Percentiles rank a stretch among this genome's conserved stretches.
phyloP scores from a whole-genome alignment of 2,113 vertebrate genomes.

The Daboia siamensis region DNA sequence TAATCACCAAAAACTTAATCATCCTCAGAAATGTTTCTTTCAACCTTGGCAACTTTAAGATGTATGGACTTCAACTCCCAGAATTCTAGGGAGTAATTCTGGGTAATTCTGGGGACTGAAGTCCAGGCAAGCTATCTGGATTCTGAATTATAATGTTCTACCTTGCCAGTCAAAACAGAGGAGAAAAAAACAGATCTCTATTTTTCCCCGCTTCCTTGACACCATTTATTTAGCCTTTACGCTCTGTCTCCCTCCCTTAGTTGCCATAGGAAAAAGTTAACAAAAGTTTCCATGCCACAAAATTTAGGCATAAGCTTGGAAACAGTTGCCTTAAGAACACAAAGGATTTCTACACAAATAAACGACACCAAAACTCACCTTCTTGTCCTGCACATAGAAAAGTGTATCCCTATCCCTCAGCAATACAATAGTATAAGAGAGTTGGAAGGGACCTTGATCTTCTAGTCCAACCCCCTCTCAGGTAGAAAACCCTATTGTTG shows the following conservation, averaged over 20 bases:
- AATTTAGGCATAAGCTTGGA: background rate
- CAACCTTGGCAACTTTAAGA: background rate
- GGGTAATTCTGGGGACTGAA: background rate
- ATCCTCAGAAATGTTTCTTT: background rate
- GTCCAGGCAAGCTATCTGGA: background rate
- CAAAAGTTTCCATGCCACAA: background rate
- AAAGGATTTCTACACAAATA: background rate
- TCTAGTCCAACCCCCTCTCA: background rate
- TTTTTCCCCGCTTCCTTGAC: background rate
- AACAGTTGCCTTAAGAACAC: background rate
- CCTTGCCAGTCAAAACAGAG: background rate
- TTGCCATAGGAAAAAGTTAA: background rate
- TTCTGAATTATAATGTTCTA: background rate
- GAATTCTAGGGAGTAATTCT: background rate
- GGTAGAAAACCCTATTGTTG: rapidly evolving
- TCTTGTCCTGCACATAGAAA: background rate
- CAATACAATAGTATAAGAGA: background rate
- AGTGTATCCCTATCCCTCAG: background rate
- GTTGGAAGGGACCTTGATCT: background rate
- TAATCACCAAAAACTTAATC: background rate
- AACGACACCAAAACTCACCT: background rate
- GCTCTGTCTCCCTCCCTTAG: background rate
- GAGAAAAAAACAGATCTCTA: background rate
- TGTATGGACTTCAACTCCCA: background rate
- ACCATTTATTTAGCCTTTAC: background rate